phyloP scores from a whole-genome alignment of 2,797 vertebrate genomes.

The Tenualosa thibaudeaui region DNA sequence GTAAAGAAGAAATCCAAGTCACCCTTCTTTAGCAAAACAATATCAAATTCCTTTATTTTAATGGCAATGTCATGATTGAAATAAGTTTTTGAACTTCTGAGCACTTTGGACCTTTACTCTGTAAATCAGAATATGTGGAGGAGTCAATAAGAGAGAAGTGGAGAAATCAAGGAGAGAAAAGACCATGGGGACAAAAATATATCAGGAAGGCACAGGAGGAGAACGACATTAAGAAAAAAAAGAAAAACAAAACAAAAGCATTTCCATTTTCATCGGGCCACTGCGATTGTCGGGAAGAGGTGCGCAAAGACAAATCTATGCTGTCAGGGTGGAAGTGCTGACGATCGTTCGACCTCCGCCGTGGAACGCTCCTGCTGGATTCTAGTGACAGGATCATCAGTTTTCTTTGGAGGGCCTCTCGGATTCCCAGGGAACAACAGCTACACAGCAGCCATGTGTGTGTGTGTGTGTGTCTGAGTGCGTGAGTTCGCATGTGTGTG shows the following conservation, averaged over 20 bases:
- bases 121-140: not conserved
- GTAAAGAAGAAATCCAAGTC: no score
- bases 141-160: not conserved
- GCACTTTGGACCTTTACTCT: no score
- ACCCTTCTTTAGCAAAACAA: no score
- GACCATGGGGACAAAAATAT: not conserved
- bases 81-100: no score
- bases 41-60: no score
- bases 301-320: constrained; percentile 20
- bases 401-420: not conserved
- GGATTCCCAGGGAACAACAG: not conserved
- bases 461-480: not conserved
- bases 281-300: not conserved
- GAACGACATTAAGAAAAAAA: not conserved
- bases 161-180: not conserved
- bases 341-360: constrained; percentile 28
- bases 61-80: no score
- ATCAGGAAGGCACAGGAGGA: not conserved
- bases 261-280: constrained; percentile 10
- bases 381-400: constrained; percentile 23
- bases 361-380: constrained; percentile 12
- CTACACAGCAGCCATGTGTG: not conserved
- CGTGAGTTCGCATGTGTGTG: not conserved
- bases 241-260: not conserved
- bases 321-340: constrained; percentile 21